Evolutionary conservation across 2,888 invertebrate genomes (phyloP).

Genomic region (Camptogramma bilineatum): DNA sequence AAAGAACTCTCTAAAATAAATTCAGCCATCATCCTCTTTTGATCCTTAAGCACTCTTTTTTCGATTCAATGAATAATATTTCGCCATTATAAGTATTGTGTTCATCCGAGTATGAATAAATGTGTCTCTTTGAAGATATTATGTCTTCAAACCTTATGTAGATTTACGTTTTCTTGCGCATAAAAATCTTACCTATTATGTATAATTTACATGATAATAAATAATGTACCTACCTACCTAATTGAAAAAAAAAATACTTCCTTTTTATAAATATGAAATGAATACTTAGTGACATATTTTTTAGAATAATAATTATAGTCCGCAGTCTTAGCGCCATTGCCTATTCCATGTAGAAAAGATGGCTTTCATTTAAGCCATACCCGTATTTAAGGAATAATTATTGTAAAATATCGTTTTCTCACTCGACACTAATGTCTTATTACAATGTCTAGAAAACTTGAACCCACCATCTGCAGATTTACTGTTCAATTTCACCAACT

Average conservation of each 20-base stretch:
- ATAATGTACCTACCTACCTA: no score
- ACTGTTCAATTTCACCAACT: slow-evolving; percentile 45
- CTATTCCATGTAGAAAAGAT: not conserved
- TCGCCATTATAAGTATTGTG: not conserved
- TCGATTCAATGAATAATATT: not conserved
- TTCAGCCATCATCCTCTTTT: not conserved
- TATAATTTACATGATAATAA: no score
- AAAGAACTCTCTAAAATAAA: not conserved
- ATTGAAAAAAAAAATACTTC: no score
- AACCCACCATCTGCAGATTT: slow-evolving; percentile 43
- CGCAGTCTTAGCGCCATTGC: no score
- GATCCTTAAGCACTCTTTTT: not conserved
- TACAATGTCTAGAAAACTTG: slow-evolving; percentile 45
- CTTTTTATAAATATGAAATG: no score
- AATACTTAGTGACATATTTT: no score
- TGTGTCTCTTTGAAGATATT: not conserved
- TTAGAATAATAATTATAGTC: no score
- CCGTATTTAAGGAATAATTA: slow-evolving; percentile 1
- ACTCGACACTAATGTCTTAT: slow-evolving; percentile 45
- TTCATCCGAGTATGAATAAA: not conserved
- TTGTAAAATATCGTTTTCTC: slow-evolving; percentile 40
- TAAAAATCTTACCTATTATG: not conserved
- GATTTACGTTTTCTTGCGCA: not conserved
- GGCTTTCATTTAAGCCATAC: not conserved
- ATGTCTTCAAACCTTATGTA: not conserved